Percentiles rank a stretch among this genome's conserved stretches.
phyloP scores from a whole-genome alignment of 2,113 vertebrate genomes.

The Corythoichthys haematopterus region DNA sequence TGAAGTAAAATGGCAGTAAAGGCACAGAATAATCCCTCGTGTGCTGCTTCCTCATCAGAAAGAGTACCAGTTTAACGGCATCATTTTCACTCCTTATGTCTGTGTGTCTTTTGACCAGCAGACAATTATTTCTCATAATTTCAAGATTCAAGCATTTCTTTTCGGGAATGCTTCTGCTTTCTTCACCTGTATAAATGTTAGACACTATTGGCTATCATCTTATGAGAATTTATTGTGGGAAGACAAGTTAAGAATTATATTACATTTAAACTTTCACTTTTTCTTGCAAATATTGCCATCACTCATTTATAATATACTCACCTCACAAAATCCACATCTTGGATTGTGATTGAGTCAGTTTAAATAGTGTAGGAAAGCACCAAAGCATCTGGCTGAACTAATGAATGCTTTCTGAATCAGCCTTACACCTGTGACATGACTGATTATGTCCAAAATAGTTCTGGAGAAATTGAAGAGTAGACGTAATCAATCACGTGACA shows the following conservation, averaged over 20 bases:
- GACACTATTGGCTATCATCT: background rate
- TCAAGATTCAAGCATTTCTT: background rate
- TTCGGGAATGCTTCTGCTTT: background rate
- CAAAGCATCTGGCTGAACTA: no score
- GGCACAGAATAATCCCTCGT: background rate
- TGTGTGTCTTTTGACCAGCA: background rate
- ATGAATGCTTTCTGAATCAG: no score
- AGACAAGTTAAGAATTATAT: background rate
- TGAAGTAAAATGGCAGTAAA: slow-evolving; percentile 1
- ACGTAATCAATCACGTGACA: no score
- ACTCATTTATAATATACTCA: no score
- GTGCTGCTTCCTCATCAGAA: background rate
- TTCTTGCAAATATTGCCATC: no score
- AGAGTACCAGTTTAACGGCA: background rate
- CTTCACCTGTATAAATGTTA: background rate
- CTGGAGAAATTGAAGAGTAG: no score
- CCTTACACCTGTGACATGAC: no score
- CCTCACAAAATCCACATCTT: no score
- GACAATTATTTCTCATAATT: background rate
- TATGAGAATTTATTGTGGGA: background rate
- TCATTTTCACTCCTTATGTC: background rate
- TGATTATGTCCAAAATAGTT: no score
- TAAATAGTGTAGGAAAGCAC: no score
- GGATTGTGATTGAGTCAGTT: no score
- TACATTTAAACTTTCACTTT: no score